phyloP scores from a whole-genome alignment of 2,888 invertebrate genomes.

The Muscina levida region DNA sequence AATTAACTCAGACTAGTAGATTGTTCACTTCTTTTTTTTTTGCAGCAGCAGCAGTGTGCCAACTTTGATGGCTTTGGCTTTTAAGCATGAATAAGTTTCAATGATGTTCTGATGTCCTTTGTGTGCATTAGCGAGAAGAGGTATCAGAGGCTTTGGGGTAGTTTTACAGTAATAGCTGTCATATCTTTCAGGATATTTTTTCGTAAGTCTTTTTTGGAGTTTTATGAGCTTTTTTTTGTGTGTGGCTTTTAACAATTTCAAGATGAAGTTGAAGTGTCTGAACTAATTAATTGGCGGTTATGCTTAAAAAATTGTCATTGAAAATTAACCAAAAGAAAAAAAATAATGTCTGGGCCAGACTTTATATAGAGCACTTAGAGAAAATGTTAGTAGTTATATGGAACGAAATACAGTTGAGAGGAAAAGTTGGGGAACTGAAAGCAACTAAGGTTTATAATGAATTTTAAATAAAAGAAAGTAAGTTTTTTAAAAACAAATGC shows the following conservation, averaged over 20 bases:
- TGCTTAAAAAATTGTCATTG: conserved; percentile 58
- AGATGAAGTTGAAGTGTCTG: conserved; percentile 55
- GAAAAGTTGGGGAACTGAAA: no score
- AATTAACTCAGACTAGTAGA: conserved; percentile 47
- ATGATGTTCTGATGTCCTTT: neutral
- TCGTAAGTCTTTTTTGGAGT: conserved; percentile 1
- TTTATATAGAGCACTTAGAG: neutral
- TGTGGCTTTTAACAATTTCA: conserved; percentile 3
- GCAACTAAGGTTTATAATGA: no score
- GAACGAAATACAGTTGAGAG: neutral
- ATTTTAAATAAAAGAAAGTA: no score
- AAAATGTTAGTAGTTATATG: neutral
- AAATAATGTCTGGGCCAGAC: conserved; percentile 61
- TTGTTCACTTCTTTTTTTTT: conserved; percentile 34
- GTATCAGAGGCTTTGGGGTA: neutral
- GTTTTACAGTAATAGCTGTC: conserved; percentile 45
- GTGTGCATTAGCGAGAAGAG: no score
- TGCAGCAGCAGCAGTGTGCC: no score
- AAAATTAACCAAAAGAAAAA: conserved; percentile 61
- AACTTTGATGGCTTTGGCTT: no score
- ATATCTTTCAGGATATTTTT: conserved; percentile 15
- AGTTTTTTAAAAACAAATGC: no score
- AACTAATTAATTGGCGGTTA: conserved; percentile 64
- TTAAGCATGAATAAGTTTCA: conserved; percentile 46
- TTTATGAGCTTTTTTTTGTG: neutral